Evolutionary conservation across 2,113 vertebrate genomes (phyloP).

Genomic region (Pipa parva): DNA sequence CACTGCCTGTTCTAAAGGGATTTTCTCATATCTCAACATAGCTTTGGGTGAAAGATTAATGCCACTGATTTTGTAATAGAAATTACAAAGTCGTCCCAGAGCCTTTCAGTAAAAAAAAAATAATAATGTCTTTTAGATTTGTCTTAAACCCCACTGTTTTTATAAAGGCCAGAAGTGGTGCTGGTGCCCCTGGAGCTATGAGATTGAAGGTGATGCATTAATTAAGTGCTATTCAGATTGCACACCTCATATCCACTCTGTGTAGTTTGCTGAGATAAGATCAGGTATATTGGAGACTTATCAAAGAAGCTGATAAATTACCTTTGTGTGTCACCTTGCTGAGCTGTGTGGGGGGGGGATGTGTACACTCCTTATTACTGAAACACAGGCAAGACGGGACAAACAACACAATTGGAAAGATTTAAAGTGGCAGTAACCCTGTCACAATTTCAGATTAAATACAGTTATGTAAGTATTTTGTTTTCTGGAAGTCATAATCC

Average conservation of each 20-base stretch:
- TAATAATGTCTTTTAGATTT: neutral
- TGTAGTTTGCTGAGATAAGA: conserved; percentile 51
- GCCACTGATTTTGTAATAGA: neutral
- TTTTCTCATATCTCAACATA: conserved; percentile 5
- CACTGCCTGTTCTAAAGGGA: neutral
- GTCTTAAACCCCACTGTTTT: neutral
- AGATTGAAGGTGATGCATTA: conserved; percentile 9
- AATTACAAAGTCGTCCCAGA: neutral
- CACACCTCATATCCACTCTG: neutral
- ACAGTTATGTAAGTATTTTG: conserved; percentile 37
- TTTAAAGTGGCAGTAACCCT: conserved; percentile 40
- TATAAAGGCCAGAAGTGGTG: neutral
- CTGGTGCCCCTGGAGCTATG: conserved; percentile 9
- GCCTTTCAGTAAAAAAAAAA: neutral
- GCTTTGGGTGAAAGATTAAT: conserved; percentile 12
- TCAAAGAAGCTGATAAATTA: conserved; percentile 59
- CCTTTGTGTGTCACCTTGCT: conserved; percentile 55
- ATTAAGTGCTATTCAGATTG: conserved; percentile 19
- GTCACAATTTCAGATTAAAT: conserved; percentile 19
- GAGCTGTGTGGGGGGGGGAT: conserved; percentile 36
- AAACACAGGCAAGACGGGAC: conserved; percentile 53
- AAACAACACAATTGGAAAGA: conserved; percentile 44
- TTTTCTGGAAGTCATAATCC: conserved; percentile 11
- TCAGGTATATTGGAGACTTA: conserved; percentile 54
- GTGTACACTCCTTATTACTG: conserved; percentile 34